These are phyloP conservation scores for Hyla sarda DNA, from an alignment of 2,113 vertebrate genomes.

Conservation along the genomic window DNA sequence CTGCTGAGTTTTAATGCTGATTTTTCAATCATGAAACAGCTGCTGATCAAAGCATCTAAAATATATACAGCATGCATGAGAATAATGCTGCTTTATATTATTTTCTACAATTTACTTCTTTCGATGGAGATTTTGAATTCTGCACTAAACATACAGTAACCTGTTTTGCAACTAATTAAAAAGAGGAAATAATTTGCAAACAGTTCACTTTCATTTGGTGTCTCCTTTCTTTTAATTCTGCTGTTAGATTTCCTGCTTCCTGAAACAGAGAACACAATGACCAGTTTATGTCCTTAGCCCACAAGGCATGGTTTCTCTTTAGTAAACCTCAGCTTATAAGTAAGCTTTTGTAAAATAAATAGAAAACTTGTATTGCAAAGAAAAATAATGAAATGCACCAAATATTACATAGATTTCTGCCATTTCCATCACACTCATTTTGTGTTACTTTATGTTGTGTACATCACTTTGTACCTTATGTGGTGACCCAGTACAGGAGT, in stretches of 20 bases:
- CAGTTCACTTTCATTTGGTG: background rate
- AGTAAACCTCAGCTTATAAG: too few relatives aligned
- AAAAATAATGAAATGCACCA: too few relatives aligned
- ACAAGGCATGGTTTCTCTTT: background rate
- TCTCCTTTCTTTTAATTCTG: background rate
- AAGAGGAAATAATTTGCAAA: conserved; percentile 15
- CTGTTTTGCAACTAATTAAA: background rate
- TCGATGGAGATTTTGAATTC: background rate
- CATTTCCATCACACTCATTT: too few relatives aligned
- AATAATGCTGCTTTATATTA: background rate
- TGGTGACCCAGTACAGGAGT: too few relatives aligned
- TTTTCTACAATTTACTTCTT: background rate
- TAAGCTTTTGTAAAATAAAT: too few relatives aligned
- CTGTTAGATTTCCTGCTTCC: background rate
- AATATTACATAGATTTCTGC: too few relatives aligned
- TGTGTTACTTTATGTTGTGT: too few relatives aligned
- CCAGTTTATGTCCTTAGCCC: background rate
- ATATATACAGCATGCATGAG: background rate
- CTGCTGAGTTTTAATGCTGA: background rate
- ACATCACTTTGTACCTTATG: too few relatives aligned
- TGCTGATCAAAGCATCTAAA: background rate
- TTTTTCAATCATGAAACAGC: background rate
- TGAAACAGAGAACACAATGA: background rate
- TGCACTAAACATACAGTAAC: background rate
- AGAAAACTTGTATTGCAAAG: too few relatives aligned